These are phyloP conservation scores for Drosophila ezoana DNA, from an alignment of 2,888 invertebrate genomes.

Conservation along the genomic window DNA sequence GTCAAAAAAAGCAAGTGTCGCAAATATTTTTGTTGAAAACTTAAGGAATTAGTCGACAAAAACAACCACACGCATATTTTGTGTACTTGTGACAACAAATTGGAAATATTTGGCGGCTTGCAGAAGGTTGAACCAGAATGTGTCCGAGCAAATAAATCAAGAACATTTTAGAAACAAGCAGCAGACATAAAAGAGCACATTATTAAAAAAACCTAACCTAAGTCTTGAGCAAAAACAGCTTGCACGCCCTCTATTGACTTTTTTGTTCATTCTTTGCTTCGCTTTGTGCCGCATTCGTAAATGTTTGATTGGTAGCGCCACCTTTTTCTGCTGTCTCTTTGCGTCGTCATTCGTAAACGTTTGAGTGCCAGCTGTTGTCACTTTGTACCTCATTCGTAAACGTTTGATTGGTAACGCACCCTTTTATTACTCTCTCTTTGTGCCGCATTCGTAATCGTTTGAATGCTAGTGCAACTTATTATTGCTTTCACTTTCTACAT, in stretches of 20 bases:
- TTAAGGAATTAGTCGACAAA: constrained; percentile 32
- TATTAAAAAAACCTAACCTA: not conserved
- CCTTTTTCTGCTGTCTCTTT: too few relatives aligned
- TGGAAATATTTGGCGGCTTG: constrained; percentile 34
- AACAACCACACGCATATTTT: constrained; percentile 13
- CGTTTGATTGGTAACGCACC: too few relatives aligned
- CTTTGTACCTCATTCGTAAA: too few relatives aligned
- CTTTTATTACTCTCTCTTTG: too few relatives aligned
- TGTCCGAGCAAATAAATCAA: constrained; percentile 35
- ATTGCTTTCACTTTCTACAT: too few relatives aligned
- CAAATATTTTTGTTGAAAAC: constrained; percentile 45
- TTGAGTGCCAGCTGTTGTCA: too few relatives aligned
- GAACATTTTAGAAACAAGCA: not conserved
- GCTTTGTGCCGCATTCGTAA: constrained; percentile 2
- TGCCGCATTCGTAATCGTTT: not conserved
- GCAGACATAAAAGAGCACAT: not conserved
- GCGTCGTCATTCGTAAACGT: too few relatives aligned
- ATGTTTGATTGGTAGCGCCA: not conserved
- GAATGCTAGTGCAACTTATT: not conserved
- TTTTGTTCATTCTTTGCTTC: not conserved
- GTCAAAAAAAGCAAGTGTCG: constrained; percentile 69
- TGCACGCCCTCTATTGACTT: too few relatives aligned
- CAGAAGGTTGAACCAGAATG: not conserved
- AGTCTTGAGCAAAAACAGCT: not conserved
- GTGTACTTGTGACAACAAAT: constrained; percentile 41